These are phyloP conservation scores for Sialia sialis DNA, from an alignment of 2,113 vertebrate genomes.

Conservation along the genomic window DNA sequence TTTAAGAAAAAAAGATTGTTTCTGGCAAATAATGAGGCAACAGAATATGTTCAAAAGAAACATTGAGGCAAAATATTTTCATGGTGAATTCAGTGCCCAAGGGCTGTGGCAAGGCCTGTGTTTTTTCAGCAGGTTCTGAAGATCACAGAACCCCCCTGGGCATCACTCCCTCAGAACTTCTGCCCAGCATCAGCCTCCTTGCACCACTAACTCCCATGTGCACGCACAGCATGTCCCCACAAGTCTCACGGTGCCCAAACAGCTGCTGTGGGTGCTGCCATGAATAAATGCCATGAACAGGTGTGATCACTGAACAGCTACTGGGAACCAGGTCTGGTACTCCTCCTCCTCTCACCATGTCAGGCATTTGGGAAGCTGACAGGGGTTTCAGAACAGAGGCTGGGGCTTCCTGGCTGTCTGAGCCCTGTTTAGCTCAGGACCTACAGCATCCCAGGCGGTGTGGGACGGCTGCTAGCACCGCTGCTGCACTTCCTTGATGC, in stretches of 20 bases:
- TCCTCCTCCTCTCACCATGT: not conserved
- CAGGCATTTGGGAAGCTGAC: not conserved
- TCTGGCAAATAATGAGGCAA: not conserved
- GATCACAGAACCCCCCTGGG: not conserved
- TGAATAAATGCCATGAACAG: not conserved
- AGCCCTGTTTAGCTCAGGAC: not conserved
- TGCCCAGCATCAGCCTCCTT: not conserved
- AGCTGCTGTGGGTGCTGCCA: not conserved
- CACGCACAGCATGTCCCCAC: accelerated
- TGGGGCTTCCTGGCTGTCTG: accelerated
- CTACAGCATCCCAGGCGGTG: not conserved
- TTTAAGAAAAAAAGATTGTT: not conserved
- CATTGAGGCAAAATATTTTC: not conserved
- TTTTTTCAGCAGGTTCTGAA: not conserved
- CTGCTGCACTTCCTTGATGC: not conserved
- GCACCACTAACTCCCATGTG: not conserved
- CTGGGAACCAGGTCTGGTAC: accelerated
- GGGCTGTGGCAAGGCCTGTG: not conserved
- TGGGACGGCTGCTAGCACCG: not conserved
- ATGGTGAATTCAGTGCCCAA: not conserved
- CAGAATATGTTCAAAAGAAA: not conserved
- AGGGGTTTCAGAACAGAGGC: accelerated
- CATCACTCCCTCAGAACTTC: not conserved
- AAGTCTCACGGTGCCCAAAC: accelerated
- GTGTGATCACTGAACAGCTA: accelerated